Conservation (phyloP, 2,888 invertebrate species). For the Sturmia bella region DNA sequence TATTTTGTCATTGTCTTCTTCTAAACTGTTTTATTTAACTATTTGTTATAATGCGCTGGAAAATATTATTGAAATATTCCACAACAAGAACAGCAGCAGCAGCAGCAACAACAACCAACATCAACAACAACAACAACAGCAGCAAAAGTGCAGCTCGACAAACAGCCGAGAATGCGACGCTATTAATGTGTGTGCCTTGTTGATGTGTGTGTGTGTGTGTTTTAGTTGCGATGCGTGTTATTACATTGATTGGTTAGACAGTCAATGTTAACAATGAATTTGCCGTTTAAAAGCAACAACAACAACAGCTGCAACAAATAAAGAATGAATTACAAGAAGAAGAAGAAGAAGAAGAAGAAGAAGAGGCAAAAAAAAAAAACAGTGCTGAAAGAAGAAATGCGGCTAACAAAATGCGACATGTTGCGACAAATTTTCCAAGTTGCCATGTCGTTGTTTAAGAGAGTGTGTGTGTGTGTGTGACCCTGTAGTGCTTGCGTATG, state of each 20-base stretch:
- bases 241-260: constrained; percentile 66
- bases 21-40: constrained; percentile 66
- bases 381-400: constrained; percentile 63
- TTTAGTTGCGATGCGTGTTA: constrained; percentile 53
- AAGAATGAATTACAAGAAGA: constrained; percentile 21
- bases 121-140: no score
- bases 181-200: no score
- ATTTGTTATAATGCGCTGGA: constrained; percentile 67
- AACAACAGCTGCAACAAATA: constrained; percentile 45
- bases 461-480: background rate
- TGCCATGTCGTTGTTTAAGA: constrained; percentile 35
- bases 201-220: constrained; percentile 31
- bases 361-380: background rate
- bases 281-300: constrained; percentile 39
- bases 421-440: constrained; percentile 69
- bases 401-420: constrained; percentile 69
- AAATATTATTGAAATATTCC: constrained; percentile 69
- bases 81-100: constrained; percentile 36
- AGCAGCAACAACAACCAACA: no score
- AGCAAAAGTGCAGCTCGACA: background rate
- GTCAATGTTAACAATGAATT: constrained; percentile 67
- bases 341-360: no score
- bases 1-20: constrained; percentile 57
- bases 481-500: background rate
- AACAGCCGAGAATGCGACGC: background rate